Base-by-base conservation (phyloP, 2,888 invertebrate genomes). In the Ormyrus rosae region DNA sequence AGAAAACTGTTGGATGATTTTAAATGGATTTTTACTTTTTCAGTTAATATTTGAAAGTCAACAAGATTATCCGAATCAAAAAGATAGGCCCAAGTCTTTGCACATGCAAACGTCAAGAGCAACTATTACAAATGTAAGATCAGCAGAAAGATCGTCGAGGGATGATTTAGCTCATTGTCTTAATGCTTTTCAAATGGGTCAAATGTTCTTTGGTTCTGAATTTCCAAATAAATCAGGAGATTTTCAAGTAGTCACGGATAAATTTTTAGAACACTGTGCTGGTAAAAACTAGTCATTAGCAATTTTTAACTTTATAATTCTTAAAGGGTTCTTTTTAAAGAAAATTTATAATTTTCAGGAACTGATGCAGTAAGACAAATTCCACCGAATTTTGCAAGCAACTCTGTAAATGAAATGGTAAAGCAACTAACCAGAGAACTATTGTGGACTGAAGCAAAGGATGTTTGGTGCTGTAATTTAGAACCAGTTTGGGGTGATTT, bases 401-500 rank as follows among this genome's bases (percentile, higher is more conserved):
- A 93, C 88, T 87, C 89, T 0, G 85, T 93, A 0, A 93, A 92
- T 81, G 93, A 94, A 86, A 92, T 93, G 85, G 91, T 92, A 5
- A 92, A 92, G 0, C 88, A 91, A 72, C 84, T 92, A 64, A 89
- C 87, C 53, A 87, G 91, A 8, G 92, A 92, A 0, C 91, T 94
- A 46, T 86, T 97, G 74, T 97, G 97, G 97, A 94, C 94, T 0
- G 97, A 97, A 89, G 94, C 95, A n/a, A 94, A 96, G 84, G 95
- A 96, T 85, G 94, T 98, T 10, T 98, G 98, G 96, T 97, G 96
- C 89, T 93, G 96, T 11, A 93, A 94, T 85, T 92, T 96, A 61
- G 98, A 98, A 89, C 98, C 98, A 0, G 93, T 98, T 72, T 98
- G 98, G 98, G 95, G 96, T 10, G 98, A 98, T 91, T 98, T 98